Evolutionary conservation across 2,888 invertebrate species (phyloP).

Genomic region (Sericinus montela): DNA sequence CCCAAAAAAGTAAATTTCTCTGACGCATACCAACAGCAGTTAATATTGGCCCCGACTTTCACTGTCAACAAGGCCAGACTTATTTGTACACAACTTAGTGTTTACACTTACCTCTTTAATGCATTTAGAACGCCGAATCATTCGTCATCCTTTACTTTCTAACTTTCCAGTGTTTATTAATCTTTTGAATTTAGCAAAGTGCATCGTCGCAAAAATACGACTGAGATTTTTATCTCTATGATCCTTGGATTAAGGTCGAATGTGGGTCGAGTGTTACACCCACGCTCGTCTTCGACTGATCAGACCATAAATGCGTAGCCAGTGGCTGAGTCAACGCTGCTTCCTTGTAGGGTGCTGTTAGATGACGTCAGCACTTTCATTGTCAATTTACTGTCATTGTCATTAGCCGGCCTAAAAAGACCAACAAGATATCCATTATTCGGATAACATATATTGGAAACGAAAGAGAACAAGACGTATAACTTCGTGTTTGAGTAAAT

Average conservation of each 20-base stretch:
- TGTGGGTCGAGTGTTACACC: conserved; percentile 24
- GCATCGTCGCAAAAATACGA: conserved; percentile 23
- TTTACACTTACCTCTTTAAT: conserved; percentile 18
- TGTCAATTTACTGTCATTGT: conserved; percentile 22
- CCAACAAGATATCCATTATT: too few species aligned
- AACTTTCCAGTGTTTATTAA: conserved; percentile 26
- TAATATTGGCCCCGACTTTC: background rate
- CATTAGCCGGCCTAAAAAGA: too few species aligned
- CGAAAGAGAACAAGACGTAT: too few species aligned
- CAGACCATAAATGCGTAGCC: conserved; percentile 32
- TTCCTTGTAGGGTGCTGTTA: conserved; percentile 34
- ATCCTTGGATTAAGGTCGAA: conserved; percentile 21
- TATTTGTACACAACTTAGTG: conserved; percentile 3
- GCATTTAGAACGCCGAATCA: conserved; percentile 13
- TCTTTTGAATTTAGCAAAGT: conserved; percentile 18
- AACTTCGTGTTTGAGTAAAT: too few species aligned
- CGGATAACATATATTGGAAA: too few species aligned
- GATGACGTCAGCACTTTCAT: conserved; percentile 40
- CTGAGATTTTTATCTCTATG: conserved; percentile 21
- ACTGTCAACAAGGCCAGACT: conserved; percentile 9
- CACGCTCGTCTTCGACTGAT: conserved; percentile 22
- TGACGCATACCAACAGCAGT: too few species aligned
- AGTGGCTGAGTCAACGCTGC: conserved; percentile 32
- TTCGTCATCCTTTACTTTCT: conserved; percentile 30
- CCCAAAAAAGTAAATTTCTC: too few species aligned